These are phyloP conservation scores for Aplochiton taeniatus DNA, from an alignment of 2,797 vertebrate species.

Conservation along the genomic window DNA sequence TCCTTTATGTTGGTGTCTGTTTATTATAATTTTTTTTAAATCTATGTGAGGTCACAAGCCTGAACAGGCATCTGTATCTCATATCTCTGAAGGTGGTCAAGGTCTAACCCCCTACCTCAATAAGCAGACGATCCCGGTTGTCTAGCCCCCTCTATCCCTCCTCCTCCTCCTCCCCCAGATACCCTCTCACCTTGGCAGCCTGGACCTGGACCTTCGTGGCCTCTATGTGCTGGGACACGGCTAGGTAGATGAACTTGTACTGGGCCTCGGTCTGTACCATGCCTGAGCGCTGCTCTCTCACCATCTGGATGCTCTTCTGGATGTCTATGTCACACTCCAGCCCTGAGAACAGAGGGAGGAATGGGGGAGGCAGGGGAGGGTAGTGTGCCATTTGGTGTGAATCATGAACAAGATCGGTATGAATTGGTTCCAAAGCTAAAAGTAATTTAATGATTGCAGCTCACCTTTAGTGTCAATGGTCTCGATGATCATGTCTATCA, in stretches of 20 bases:
- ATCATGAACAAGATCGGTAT: too few relatives aligned
- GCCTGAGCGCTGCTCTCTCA: slow-evolving; percentile 92
- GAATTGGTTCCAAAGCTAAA: too few relatives aligned
- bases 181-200: slow-evolving; percentile 79
- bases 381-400: too few relatives aligned
- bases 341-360: slow-evolving; percentile 52
- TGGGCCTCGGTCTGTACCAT: slow-evolving; percentile 99
- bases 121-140: too few relatives aligned
- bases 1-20: slow-evolving; percentile 7
- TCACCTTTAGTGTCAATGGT: slow-evolving; percentile 86
- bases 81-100: too few relatives aligned
- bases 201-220: slow-evolving; percentile 81
- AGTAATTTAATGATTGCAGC: slow-evolving; percentile 13
- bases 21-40: background rate
- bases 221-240: slow-evolving; percentile 93
- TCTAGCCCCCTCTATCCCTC: background rate
- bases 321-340: slow-evolving; percentile 95
- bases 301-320: slow-evolving; percentile 95
- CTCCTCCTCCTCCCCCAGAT: too few relatives aligned
- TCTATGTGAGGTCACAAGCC: background rate
- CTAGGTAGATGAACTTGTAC: slow-evolving; percentile 97
- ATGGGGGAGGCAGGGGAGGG: background rate
- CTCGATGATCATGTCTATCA: slow-evolving; percentile 95
- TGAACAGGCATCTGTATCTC: too few relatives aligned
- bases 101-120: background rate